Conservation (phyloP, 2,113 vertebrate genomes). For the Scopus umbretta region DNA sequence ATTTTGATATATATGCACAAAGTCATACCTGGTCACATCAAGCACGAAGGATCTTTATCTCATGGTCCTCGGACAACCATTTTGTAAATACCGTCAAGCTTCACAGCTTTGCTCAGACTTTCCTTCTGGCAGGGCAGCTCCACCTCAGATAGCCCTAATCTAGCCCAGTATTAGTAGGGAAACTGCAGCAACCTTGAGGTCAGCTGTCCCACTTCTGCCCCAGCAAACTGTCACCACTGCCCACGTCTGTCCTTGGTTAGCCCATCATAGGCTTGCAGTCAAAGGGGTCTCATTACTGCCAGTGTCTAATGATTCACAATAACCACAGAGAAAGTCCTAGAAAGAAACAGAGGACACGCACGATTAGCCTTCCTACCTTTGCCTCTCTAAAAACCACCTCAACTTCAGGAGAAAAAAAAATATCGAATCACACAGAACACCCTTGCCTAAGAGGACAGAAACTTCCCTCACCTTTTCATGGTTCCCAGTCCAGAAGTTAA, state of each 20-base stretch:
- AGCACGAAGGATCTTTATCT: neutral
- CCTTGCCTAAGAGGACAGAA: neutral
- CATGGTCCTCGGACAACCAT: neutral
- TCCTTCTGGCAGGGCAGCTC: neutral
- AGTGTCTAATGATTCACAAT: neutral
- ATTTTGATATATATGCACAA: neutral
- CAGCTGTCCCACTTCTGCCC: neutral
- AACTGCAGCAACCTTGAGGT: neutral
- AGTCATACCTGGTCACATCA: accelerated
- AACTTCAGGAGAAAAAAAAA: neutral
- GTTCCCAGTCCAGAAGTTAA: neutral
- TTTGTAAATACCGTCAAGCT: neutral
- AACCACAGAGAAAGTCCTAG: neutral
- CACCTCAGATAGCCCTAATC: neutral
- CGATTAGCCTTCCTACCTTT: neutral
- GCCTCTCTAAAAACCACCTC: neutral
- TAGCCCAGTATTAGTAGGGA: neutral
- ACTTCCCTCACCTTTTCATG: neutral
- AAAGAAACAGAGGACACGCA: neutral
- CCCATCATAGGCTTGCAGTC: accelerated
- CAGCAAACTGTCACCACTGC: neutral
- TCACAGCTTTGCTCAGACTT: neutral
- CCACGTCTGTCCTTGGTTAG: neutral
- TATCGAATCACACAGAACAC: neutral
- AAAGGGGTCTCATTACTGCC: neutral